Base-by-base conservation (phyloP, 2,797 vertebrate species). In the Falco berigora region DNA sequence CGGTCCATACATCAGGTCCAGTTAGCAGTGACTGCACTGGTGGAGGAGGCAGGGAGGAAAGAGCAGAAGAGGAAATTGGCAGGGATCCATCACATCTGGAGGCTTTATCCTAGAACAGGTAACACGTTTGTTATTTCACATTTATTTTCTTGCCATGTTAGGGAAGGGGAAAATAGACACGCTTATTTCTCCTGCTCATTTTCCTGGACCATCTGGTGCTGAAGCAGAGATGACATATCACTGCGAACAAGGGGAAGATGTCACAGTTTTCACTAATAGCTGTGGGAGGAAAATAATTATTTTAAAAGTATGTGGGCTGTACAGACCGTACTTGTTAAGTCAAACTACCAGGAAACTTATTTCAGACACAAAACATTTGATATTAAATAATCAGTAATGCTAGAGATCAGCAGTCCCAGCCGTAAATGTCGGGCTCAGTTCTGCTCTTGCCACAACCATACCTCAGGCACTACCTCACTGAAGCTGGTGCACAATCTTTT, bases 171-270 rank as follows among this genome's bases (percentile, higher is more conserved):
- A 97, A 96, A 96, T 95, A 96, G 94, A 95, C 94, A 95, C 0
- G 2, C 96, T 96, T 90, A 86, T 95, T 97, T 97, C 94, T 96
- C 96, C 96, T 92, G 97, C 96, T 97, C 92, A 96, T 96, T 97
- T 97, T 97, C 96, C 90, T 92, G 91, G 96, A 96, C 95, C 90
- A 96, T 97, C 97, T 97, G 97, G 95, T 97, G 94, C 93, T 93
- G 95, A 95, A 97, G 94, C 91, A 97, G 92, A 94, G 95, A 96
- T 97, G 97, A 96, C 96, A 97, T 94, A 96, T 96, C 94, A 72
- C 91, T 96, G 96, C 0, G 52, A 97, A 95, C 82, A 92, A 97
- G 96, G 96, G 96, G 92, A 96, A 96, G 95, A 96, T 96, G 96
- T 96, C 96, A 95, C 94, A 93, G 88, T 92, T 96, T 96, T 95